Base-by-base conservation (phyloP, 35 echinoderm and acorn worm species). In the Ophioderma brevispina region DNA sequence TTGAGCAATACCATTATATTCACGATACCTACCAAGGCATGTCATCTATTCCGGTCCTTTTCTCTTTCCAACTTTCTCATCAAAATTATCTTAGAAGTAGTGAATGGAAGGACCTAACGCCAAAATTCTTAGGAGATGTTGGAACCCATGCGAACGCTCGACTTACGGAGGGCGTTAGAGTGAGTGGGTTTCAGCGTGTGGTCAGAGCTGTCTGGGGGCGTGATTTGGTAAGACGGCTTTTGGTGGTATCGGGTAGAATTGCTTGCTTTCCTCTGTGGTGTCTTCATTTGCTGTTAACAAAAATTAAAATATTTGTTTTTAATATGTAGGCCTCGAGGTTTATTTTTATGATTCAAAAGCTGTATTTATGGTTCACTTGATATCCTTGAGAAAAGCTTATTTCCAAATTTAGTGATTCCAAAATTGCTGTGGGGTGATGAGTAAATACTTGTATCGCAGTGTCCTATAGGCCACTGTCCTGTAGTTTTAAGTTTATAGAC, bases 181-280 rank as follows among this genome's bases (percentile, higher is more conserved):
- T 90, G 93, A 1, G 78, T 56, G 15, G 94, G 93, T 37, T 95
- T 84, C 19, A 99, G 40, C 8, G 91, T 82, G 85, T 93, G 80
- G 55, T 99, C 97, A 11, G n/a, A 93, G 90, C 15, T 88, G 75
- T 38, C 97, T 76, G 10, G 97, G 87, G 31, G 93, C 94, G 81
- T 99, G 97, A 85, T 95, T 95, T 1, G 97, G 97, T 41, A 99
- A 56, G 43, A 99, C 97, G 25, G 93, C 64, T 76, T 99, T 99
- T 0, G 97, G 93, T 36, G 97, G 97, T 70, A 93, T 95, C 6
- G 97, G 97, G 64, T 99, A 99, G 84, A 93, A 99, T 75, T 90
- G 94, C 84, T 99, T 93, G 30, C 93, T 82, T 0, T 94, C 97
- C 28, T 84, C 80, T 18, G 92, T 91, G 96, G 96, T 39, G 92